Evolutionary conservation across 2,797 vertebrate species (phyloP).

Genomic region (Artibeus jamaicensis): DNA sequence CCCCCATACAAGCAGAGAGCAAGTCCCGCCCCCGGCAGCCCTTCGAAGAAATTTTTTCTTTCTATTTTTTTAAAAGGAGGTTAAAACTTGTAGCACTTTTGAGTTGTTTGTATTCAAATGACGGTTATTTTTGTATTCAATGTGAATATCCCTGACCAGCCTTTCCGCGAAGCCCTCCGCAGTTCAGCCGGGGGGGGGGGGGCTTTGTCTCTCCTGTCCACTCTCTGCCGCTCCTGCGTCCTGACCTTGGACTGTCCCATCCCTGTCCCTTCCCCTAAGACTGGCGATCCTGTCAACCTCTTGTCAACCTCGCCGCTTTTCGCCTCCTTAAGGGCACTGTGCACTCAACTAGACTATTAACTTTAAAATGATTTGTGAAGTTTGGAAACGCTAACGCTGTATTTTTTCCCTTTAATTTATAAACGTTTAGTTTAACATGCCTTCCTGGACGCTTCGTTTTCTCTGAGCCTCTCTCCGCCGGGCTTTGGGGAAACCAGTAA

Average conservation of each 20-base stretch:
- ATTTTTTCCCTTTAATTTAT: conserved; percentile 85
- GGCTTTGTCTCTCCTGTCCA: no score
- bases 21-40: conserved; percentile 48
- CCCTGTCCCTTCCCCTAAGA: not conserved
- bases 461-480: conserved; percentile 37
- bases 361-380: conserved; percentile 82
- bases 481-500: not conserved
- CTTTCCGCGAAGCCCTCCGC: not conserved
- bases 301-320: conserved; percentile 49
- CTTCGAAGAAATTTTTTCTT: conserved; percentile 48
- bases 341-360: conserved; percentile 83
- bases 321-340: conserved; percentile 79
- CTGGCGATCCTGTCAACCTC: not conserved
- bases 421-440: conserved; percentile 82
- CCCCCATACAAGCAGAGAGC: not conserved
- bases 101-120: conserved; percentile 85
- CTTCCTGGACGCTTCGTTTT: conserved; percentile 55
- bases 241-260: conserved; percentile 43
- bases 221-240: not conserved
- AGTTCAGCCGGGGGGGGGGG: not conserved
- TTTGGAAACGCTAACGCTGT: conserved; percentile 83
- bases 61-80: conserved; percentile 62
- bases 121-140: conserved; percentile 85
- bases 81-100: conserved; percentile 84
- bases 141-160: conserved; percentile 83